These are phyloP conservation scores for Tupaia chinensis DNA, from an alignment of 2,113 vertebrate species.

Conservation along the genomic window DNA sequence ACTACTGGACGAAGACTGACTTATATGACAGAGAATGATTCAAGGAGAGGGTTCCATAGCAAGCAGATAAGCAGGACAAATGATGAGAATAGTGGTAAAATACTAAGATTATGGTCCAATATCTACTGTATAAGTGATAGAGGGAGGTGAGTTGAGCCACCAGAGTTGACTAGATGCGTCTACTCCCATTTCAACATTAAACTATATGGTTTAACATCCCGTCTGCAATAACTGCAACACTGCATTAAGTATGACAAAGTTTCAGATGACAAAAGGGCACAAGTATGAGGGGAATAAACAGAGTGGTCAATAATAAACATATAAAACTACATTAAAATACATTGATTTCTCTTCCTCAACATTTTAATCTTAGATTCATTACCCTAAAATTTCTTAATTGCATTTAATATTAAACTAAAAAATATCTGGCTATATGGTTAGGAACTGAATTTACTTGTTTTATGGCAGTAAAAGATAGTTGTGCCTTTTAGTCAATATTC, in stretches of 20 bases:
- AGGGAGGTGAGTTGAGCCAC: neutral
- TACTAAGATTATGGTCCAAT: neutral
- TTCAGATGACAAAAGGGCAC: neutral
- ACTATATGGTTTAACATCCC: neutral
- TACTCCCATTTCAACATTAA: neutral
- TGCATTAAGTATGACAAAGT: neutral
- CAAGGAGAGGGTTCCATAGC: neutral
- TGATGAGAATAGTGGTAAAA: neutral
- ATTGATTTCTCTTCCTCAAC: neutral
- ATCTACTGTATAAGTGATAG: neutral
- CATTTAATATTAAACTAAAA: neutral
- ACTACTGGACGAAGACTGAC: neutral
- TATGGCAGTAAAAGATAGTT: neutral
- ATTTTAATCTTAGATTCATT: neutral
- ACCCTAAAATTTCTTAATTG: constrained; percentile 21
- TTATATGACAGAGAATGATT: neutral
- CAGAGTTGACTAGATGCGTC: neutral
- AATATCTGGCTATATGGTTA: neutral
- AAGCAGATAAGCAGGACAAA: neutral
- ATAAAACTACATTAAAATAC: neutral
- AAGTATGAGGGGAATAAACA: neutral
- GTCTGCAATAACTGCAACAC: neutral
- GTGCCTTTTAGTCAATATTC: neutral
- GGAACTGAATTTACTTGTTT: constrained; percentile 3
- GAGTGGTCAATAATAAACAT: neutral